A percentile compares a stretch with the other conserved stretches of the same genome.
Conservation (phyloP, 2,888 invertebrate genomes). For the Napeogenes inachia region DNA sequence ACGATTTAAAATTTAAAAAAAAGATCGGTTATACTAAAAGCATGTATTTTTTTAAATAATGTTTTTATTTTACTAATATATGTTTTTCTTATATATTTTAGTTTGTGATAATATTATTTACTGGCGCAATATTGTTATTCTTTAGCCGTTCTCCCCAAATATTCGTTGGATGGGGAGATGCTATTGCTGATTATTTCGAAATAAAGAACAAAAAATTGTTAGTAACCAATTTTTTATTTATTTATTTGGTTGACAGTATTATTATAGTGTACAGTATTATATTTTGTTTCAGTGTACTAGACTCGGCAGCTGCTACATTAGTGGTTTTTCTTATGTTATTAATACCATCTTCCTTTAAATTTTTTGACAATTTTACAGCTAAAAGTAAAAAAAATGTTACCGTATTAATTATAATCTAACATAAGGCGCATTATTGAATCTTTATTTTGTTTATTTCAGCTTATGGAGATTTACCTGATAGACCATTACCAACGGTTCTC, state of each 20-base stretch:
- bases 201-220: conserved; percentile 44
- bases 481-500: conserved; percentile 41
- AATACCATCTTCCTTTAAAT: conserved; percentile 43
- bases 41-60: too few species aligned
- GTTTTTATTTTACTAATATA: background rate
- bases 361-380: conserved; percentile 46
- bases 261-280: background rate
- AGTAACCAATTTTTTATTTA: conserved; percentile 27
- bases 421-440: background rate
- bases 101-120: conserved; percentile 55
- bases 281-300: conserved; percentile 41
- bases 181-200: conserved; percentile 36
- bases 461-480: conserved; percentile 42
- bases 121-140: conserved; percentile 39
- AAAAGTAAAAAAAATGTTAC: conserved; percentile 37
- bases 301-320: conserved; percentile 51
- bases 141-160: conserved; percentile 59
- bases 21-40: background rate
- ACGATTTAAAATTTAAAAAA: conserved; percentile 29
- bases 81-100: conserved; percentile 36
- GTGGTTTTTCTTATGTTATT: conserved; percentile 50
- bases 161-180: conserved; percentile 59
- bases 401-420: background rate
- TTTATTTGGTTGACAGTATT: background rate
- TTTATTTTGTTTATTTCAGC: conserved; percentile 34